phyloP scores from a whole-genome alignment of 1,140 invertebrate genomes.

The Oedothorax gibbosus region DNA sequence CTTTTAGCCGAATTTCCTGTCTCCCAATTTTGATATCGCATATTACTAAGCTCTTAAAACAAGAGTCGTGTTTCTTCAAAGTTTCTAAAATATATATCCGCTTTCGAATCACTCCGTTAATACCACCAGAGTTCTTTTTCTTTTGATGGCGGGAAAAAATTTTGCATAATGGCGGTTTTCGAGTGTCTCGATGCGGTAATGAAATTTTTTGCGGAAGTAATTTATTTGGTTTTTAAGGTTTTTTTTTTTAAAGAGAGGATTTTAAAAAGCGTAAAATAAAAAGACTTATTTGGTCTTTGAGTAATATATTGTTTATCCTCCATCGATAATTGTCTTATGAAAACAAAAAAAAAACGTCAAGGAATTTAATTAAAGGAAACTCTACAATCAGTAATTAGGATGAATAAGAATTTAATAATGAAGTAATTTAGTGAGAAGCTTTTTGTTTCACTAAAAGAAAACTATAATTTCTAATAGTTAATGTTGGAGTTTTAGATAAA shows the following conservation, averaged over 20 bases:
- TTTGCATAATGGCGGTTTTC: slow-evolving; percentile 45
- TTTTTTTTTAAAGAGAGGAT: too few relatives aligned
- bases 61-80: slow-evolving; percentile 47
- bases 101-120: slow-evolving; percentile 4
- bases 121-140: not conserved
- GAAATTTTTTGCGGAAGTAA: slow-evolving; percentile 39
- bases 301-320: too few relatives aligned
- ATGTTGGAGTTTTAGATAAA: too few relatives aligned
- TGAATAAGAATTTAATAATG: too few relatives aligned
- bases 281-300: not conserved
- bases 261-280: not conserved
- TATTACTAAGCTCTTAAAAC: slow-evolving; percentile 56
- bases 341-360: too few relatives aligned
- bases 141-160: slow-evolving; percentile 48
- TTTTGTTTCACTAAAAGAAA: too few relatives aligned
- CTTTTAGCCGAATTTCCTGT: slow-evolving; percentile 38
- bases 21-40: slow-evolving; percentile 38
- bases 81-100: slow-evolving; percentile 15
- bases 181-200: slow-evolving; percentile 1
- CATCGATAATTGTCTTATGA: too few relatives aligned
- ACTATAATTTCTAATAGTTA: too few relatives aligned
- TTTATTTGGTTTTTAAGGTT: slow-evolving; percentile 3
- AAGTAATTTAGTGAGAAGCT: too few relatives aligned
- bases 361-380: too few relatives aligned
- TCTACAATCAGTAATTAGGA: too few relatives aligned